Percentiles rank a stretch among this genome's conserved stretches.
Evolutionary conservation across 2,113 vertebrate genomes (phyloP).

Genomic region (Alosa alosa): DNA sequence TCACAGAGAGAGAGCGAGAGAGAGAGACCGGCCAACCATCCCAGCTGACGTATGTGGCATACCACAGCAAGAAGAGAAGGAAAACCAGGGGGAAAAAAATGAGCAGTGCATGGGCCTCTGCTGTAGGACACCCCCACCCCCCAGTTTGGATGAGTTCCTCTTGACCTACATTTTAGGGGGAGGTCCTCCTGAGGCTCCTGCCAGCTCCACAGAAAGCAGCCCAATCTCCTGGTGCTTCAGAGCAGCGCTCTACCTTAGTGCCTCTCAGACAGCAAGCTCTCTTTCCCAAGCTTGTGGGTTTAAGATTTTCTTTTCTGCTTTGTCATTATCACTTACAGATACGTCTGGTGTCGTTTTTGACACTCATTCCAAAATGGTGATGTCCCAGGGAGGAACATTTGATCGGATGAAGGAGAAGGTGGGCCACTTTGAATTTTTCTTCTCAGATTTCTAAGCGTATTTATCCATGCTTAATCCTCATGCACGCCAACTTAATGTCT

Average conservation of each 20-base stretch:
- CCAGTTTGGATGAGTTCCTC: constrained; percentile 19
- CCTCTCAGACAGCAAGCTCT: not conserved
- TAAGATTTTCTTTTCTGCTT: constrained; percentile 22
- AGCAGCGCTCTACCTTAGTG: not conserved
- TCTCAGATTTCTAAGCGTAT: not conserved
- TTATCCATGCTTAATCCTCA: not conserved
- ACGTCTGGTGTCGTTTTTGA: constrained; percentile 90
- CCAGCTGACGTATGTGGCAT: not conserved
- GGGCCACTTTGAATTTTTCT: constrained; percentile 40
- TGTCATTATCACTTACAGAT: constrained; percentile 69
- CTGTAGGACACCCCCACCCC: not conserved
- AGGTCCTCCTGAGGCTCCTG: constrained; percentile 29
- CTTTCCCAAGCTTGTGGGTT: constrained; percentile 3
- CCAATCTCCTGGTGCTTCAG: not conserved
- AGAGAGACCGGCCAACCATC: not conserved
- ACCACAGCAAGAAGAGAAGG: not conserved
- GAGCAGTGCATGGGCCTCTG: not conserved
- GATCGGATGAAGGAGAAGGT: constrained; percentile 98
- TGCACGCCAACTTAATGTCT: not conserved
- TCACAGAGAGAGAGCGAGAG: not conserved
- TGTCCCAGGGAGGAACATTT: constrained; percentile 90
- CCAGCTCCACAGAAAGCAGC: constrained; percentile 26
- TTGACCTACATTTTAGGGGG: constrained; percentile 44
- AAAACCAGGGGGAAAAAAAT: not conserved
- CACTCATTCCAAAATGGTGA: constrained; percentile 89